Evolutionary conservation across 2,888 invertebrate species (phyloP), one percentile per base, ranked within the genome.

Genomic region (Amaurobius ferox): DNA sequence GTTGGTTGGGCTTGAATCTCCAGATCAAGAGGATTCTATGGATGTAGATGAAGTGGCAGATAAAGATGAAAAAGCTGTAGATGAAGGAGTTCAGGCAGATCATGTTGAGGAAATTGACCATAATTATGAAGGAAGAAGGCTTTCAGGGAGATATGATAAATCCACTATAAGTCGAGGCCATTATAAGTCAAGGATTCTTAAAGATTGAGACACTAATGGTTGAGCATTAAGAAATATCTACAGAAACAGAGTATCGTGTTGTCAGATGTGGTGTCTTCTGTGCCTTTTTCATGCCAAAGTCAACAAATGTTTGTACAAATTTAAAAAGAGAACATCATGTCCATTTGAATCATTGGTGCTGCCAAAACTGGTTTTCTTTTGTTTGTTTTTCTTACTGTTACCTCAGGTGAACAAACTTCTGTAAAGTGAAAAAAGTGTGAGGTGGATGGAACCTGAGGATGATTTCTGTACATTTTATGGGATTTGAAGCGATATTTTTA

Each of bases 1-100:
- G 64, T 89, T 92, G 61, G 91, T 91, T 9, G 92, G 92, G 86
- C 88, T 92, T 39, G 91, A 91, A 71, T 88, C 89, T 6, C 88
- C 89, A 13, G 90, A 90, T 64, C 78, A 85, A 55, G 89, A 88
- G 48, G 86, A 77, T 61, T 86, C 81, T 16, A 87, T 87, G 64
- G 89, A 89, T 78, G 87, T 86, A 39, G 88, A 88, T 86, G 89
- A 90, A 87, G 88, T 88, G 1, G 83, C 66, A 3, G 35, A 35
- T 35, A 66, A 66, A 66, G 11, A 11, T 23, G 55, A 55, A 55
- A 16, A 44, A 16, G 19, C 55, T 5, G 5, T 23, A 23, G 55
- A 55, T 23, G 55, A 55, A 55, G 23, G 55, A 16, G 44, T 44
- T 2, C 44, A 44, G 44, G 2, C 44, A 11, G 1, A 44, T 16